Evolutionary conservation across 2,888 invertebrate genomes (phyloP).

Genomic region (Ctena decussata): DNA sequence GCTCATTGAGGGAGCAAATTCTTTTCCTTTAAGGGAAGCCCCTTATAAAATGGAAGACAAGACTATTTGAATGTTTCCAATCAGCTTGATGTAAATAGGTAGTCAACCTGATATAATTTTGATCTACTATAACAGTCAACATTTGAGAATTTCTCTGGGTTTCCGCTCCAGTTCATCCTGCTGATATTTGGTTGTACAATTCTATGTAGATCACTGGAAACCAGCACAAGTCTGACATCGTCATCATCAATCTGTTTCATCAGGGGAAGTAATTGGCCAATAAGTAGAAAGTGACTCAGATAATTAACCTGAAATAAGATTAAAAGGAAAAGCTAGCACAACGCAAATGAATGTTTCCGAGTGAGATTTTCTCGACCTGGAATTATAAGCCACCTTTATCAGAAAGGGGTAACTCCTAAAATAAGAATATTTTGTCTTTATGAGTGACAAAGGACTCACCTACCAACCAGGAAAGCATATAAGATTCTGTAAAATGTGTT

Average conservation of each 20-base stretch:
- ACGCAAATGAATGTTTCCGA: not conserved
- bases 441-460: too few species aligned
- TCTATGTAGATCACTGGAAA: slow-evolving; percentile 71
- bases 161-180: slow-evolving; percentile 61
- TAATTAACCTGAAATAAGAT: slow-evolving; percentile 68
- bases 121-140: slow-evolving; percentile 71
- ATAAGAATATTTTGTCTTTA: too few species aligned
- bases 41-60: too few species aligned
- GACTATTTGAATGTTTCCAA: too few species aligned
- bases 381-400: not conserved
- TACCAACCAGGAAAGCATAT: too few species aligned
- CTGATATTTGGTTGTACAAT: slow-evolving; percentile 53
- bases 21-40: too few species aligned
- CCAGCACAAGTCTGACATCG: slow-evolving; percentile 69
- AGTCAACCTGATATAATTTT: slow-evolving; percentile 75
- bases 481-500: too few species aligned
- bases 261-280: slow-evolving; percentile 68
- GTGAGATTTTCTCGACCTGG: not conserved
- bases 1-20: too few species aligned
- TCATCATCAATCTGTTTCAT: slow-evolving; percentile 67
- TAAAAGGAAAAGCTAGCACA: not conserved
- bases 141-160: slow-evolving; percentile 53
- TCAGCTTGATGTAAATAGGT: too few species aligned
- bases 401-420: too few species aligned
- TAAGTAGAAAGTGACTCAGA: slow-evolving; percentile 74